These are phyloP conservation scores for Apamea crenata DNA, from an alignment of 2,888 invertebrate species.

Conservation along the genomic window DNA sequence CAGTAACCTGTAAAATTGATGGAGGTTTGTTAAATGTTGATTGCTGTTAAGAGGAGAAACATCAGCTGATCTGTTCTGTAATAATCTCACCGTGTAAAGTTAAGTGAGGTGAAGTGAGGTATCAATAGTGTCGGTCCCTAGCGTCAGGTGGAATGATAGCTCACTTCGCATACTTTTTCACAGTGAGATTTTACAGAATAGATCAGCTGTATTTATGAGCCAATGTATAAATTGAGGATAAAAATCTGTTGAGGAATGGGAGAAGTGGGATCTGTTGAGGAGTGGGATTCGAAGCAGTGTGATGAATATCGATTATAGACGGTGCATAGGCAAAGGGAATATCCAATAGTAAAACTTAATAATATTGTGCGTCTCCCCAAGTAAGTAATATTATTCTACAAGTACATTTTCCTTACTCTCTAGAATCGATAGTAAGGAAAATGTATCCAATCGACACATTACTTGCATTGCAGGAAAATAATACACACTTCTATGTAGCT, in stretches of 20 bases:
- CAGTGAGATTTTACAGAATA: too few species aligned
- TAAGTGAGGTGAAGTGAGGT: too few species aligned
- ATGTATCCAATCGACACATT: not conserved
- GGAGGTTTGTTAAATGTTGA: not conserved
- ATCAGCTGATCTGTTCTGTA: too few species aligned
- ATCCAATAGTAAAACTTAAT: not conserved
- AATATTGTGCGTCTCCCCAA: not conserved
- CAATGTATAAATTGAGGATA: not conserved
- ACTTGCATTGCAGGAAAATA: not conserved
- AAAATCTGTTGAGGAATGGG: not conserved
- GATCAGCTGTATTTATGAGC: too few species aligned
- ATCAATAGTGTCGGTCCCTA: too few species aligned
- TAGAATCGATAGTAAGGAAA: not conserved
- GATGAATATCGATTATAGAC: not conserved
- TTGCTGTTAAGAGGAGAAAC: not conserved
- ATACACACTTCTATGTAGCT: not conserved
- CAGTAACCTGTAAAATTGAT: slow-evolving; percentile 93
- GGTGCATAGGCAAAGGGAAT: not conserved
- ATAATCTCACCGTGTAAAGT: too few species aligned
- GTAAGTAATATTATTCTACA: not conserved
- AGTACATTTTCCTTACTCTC: too few species aligned
- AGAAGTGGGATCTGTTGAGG: too few species aligned
- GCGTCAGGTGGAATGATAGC: too few species aligned
- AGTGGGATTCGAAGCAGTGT: not conserved
- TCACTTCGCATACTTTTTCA: too few species aligned